Conservation (phyloP, 2,888 invertebrate species). For the Drosophila barbarae region DNA sequence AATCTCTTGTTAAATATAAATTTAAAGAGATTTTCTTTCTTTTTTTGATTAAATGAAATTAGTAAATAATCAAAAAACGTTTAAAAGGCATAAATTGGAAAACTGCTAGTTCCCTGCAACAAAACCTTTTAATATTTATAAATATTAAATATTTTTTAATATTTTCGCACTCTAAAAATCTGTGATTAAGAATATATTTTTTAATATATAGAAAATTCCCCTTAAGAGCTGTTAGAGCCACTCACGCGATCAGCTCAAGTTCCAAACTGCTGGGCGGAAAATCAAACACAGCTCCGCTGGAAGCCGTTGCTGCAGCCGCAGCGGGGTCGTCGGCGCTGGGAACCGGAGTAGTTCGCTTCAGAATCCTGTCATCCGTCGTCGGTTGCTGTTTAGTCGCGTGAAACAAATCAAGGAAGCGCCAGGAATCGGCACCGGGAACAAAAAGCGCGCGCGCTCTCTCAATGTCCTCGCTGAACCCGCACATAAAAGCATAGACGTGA, state of each 20-base stretch:
- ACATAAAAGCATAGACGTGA: conserved; percentile 55
- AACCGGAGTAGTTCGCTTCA: conserved; percentile 36
- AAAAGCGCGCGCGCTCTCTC: neutral
- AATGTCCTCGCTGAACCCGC: conserved; percentile 41
- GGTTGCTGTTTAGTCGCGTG: conserved; percentile 73
- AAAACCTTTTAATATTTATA: too few species aligned
- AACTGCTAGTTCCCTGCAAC: too few species aligned
- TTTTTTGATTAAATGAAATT: too few species aligned
- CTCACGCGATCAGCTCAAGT: conserved; percentile 30
- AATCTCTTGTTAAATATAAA: neutral
- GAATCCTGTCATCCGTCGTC: conserved; percentile 41
- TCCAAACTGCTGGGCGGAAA: conserved; percentile 11
- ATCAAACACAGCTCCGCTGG: conserved; percentile 28
- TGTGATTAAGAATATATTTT: too few species aligned
- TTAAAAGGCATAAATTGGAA: too few species aligned
- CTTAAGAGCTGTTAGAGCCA: neutral
- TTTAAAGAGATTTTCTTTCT: too few species aligned
- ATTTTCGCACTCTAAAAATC: neutral
- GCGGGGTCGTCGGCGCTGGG: conserved; percentile 29
- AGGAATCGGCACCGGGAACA: conserved; percentile 42
- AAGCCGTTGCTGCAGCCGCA: neutral
- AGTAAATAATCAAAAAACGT: too few species aligned
- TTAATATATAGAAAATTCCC: neutral
- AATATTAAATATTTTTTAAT: too few species aligned
- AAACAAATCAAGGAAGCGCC: conserved; percentile 62